Conservation (phyloP, 2,888 invertebrate genomes). For the Noctua comes region DNA sequence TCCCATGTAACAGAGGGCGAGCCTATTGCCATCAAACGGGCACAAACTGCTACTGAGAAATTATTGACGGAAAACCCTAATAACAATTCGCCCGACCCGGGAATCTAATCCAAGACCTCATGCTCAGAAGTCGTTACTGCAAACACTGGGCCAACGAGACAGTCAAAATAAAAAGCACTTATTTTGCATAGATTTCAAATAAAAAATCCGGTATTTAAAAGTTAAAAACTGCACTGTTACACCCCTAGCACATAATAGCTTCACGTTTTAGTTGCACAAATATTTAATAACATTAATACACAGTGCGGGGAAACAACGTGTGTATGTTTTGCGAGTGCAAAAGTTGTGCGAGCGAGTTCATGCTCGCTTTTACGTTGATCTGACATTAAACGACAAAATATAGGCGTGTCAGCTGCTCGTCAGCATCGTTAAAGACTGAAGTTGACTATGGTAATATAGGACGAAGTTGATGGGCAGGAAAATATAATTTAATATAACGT, state of each 20-base stretch:
- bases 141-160: not conserved
- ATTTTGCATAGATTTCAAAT: not conserved
- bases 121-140: too few species aligned
- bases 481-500: conserved; percentile 6
- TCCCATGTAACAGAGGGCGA: too few species aligned
- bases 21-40: too few species aligned
- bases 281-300: conserved; percentile 46
- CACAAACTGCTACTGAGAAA: too few species aligned
- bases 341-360: conserved; percentile 48
- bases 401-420: conserved; percentile 48
- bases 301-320: conserved; percentile 32
- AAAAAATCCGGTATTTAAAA: not conserved
- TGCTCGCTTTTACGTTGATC: conserved; percentile 48
- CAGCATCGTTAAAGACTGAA: conserved; percentile 33
- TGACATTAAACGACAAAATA: conserved; percentile 44
- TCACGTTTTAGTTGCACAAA: conserved; percentile 23
- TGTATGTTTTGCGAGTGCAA: conserved; percentile 44
- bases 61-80: too few species aligned
- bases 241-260: conserved; percentile 23
- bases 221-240: not conserved
- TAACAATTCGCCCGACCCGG: too few species aligned
- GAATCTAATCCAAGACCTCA: too few species aligned
- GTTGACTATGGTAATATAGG: conserved; percentile 1
- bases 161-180: not conserved
- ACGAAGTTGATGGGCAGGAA: conserved; percentile 1